Conservation (phyloP, 2,113 vertebrate genomes). For the Uropsilus gracilis region DNA sequence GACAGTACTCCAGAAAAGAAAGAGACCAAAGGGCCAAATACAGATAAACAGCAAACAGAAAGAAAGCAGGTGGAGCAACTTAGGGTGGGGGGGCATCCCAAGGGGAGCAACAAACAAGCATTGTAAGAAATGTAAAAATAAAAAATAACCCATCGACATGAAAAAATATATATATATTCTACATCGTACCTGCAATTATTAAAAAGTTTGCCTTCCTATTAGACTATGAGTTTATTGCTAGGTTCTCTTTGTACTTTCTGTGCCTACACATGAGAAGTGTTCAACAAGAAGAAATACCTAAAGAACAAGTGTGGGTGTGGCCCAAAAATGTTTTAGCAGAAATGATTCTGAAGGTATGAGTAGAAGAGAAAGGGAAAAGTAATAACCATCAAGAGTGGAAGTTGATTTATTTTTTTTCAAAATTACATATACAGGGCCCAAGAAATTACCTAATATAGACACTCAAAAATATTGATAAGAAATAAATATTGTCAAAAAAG, state of each 20-base stretch:
- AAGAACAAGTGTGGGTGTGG: background rate
- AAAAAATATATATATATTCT: slow-evolving; percentile 30
- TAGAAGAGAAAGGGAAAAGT: background rate
- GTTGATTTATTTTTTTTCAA: slow-evolving; percentile 16
- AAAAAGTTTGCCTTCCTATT: background rate
- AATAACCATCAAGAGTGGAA: background rate
- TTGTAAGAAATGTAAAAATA: too few relatives aligned
- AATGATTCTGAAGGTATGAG: background rate
- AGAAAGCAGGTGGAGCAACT: too few relatives aligned
- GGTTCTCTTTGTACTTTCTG: background rate
- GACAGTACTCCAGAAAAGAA: too few relatives aligned
- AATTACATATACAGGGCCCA: background rate
- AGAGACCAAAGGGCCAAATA: too few relatives aligned
- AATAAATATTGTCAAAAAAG: background rate
- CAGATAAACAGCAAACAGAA: too few relatives aligned
- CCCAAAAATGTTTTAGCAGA: background rate
- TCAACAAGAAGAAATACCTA: slow-evolving; percentile 12
- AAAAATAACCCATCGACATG: too few relatives aligned
- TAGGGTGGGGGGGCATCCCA: too few relatives aligned
- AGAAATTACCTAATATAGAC: background rate
- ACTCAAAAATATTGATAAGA: background rate
- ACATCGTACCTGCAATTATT: background rate
- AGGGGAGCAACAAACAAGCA: too few relatives aligned
- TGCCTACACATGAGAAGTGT: background rate
- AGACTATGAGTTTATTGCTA: background rate